Conservation (phyloP, 2,888 invertebrate genomes). For the Spilarctia lutea region DNA sequence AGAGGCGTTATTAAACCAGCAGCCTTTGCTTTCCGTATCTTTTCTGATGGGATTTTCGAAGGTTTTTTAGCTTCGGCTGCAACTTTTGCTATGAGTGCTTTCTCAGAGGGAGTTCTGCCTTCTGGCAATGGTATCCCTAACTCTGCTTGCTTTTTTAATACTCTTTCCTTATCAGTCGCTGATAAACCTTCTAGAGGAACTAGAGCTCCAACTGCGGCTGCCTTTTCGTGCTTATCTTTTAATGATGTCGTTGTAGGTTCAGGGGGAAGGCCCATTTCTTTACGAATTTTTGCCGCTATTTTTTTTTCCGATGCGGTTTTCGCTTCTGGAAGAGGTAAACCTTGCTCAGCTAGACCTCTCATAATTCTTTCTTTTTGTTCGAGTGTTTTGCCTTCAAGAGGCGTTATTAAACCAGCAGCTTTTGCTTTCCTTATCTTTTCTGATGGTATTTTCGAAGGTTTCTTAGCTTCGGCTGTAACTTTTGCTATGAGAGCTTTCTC, state of each 20-base stretch:
- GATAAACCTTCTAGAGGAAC: conserved; percentile 45
- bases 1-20: no score
- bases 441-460: conserved; percentile 46
- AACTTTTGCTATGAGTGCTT: conserved; percentile 28
- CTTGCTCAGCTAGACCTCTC: no score
- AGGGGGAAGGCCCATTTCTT: no score
- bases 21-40: conserved; percentile 54
- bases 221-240: conserved; percentile 46
- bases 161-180: conserved; percentile 39
- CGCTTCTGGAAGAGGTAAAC: no score
- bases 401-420: conserved; percentile 21
- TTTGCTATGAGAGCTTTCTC: conserved; percentile 23
- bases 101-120: no score
- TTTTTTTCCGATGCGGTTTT: no score
- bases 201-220: conserved; percentile 44
- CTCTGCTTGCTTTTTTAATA: conserved; percentile 34
- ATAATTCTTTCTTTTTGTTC: no score
- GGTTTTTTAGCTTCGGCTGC: conserved; percentile 25
- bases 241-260: conserved; percentile 41
- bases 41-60: conserved; percentile 48
- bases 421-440: conserved; percentile 54
- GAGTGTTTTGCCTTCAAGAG: no score
- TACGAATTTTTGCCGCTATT: no score
- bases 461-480: conserved; percentile 20
- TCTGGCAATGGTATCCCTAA: conserved; percentile 28